Percentiles rank a stretch among this genome's conserved stretches.
phyloP scores from a whole-genome alignment of 2,797 vertebrate genomes.

The Chloroceryle amazona region DNA sequence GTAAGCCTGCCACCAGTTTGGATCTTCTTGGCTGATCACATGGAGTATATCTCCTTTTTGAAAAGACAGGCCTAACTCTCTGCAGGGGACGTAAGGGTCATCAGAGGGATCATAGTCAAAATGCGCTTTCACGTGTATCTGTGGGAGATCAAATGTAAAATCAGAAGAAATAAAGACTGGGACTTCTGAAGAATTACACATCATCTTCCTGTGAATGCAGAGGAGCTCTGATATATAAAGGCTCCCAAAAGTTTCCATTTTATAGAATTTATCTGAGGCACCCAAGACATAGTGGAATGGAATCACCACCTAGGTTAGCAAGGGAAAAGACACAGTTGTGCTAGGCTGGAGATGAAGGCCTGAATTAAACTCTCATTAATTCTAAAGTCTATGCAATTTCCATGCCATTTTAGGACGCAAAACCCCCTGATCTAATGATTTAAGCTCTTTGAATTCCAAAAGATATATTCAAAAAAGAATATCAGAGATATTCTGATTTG shows the following conservation, averaged over 20 bases:
- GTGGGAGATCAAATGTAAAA: slow-evolving; percentile 51
- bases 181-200: not conserved
- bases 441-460: not conserved
- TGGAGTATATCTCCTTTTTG: slow-evolving; percentile 99
- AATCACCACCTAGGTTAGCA: not conserved
- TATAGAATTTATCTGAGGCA: not conserved
- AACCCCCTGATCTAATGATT: fast-evolving
- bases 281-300: not conserved
- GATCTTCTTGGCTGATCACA: slow-evolving; percentile 97
- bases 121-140: slow-evolving; percentile 96
- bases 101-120: slow-evolving; percentile 98
- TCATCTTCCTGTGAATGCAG: not conserved
- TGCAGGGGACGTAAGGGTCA: slow-evolving; percentile 96
- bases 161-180: not conserved
- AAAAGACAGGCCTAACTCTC: slow-evolving; percentile 96
- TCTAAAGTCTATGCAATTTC: not conserved
- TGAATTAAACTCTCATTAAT: not conserved
- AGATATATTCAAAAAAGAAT: not conserved
- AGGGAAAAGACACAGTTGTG: not conserved
- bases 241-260: not conserved
- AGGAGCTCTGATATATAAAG: not conserved
- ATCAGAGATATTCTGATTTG: not conserved
- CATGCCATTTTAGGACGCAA: not conserved
- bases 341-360: not conserved
- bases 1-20: slow-evolving; percentile 99